Conservation (phyloP, 1,140 invertebrate species). For the Drosophila parvula region DNA sequence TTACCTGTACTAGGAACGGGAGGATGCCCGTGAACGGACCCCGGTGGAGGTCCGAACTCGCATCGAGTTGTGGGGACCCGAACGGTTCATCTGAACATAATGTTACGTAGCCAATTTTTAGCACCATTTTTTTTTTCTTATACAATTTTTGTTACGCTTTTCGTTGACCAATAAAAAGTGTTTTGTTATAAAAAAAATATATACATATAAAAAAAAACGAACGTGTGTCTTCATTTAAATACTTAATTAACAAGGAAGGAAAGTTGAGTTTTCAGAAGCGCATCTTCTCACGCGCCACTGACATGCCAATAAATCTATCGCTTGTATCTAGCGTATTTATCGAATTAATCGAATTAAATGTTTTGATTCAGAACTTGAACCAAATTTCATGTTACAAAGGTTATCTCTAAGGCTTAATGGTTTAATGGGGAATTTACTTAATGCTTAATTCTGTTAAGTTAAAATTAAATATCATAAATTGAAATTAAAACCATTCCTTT, state of each 20-base stretch:
- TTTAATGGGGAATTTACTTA: too few relatives aligned
- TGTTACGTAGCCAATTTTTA: constrained; percentile 72
- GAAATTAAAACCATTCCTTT: neutral
- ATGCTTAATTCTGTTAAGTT: neutral
- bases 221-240: constrained; percentile 7
- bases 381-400: neutral
- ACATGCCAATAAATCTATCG: constrained; percentile 1
- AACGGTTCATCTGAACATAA: constrained; percentile 31
- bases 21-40: constrained; percentile 64
- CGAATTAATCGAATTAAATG: neutral
- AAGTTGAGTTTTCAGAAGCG: constrained; percentile 3
- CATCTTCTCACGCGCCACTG: constrained; percentile 6
- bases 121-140: constrained; percentile 49
- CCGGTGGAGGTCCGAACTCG: constrained; percentile 57
- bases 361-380: neutral
- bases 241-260: constrained; percentile 6
- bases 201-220: neutral
- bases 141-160: constrained; percentile 32
- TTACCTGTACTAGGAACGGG: constrained; percentile 64
- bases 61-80: constrained; percentile 44
- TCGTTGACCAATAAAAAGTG: constrained; percentile 30
- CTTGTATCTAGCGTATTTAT: neutral
- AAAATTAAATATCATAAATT: neutral
- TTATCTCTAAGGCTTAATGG: too few relatives aligned
- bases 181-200: constrained; percentile 22